Evolutionary conservation across 1,140 invertebrate genomes (phyloP).

Genomic region (Nymphalis io): DNA sequence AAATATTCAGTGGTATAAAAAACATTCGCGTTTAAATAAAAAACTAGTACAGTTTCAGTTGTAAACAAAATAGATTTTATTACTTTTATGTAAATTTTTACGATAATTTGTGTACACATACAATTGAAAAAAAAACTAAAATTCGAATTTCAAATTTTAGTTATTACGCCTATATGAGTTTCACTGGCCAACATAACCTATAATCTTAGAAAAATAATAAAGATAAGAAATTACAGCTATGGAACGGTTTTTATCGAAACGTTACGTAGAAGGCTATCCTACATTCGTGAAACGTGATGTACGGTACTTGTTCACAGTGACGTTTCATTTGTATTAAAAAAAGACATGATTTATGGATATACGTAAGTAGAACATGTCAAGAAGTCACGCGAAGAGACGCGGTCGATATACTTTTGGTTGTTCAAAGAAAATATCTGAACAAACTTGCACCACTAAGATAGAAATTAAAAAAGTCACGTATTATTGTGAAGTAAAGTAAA

Average conservation of each 20-base stretch:
- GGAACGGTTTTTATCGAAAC: not conserved
- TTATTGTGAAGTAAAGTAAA: too few species aligned
- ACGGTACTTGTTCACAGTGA: conserved; percentile 2
- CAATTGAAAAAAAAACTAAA: too few species aligned
- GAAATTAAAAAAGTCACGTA: not conserved
- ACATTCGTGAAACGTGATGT: not conserved
- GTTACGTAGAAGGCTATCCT: not conserved
- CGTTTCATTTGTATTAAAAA: conserved; percentile 6
- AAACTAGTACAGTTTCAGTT: too few species aligned
- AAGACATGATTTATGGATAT: conserved; percentile 5
- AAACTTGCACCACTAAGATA: not conserved
- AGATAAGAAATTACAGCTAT: not conserved
- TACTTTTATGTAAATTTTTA: too few species aligned
- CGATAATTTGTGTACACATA: too few species aligned
- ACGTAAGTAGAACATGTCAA: conserved; percentile 3
- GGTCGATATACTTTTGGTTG: not conserved
- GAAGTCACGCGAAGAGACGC: conserved; percentile 1
- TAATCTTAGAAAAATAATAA: too few species aligned
- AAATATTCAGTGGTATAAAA: too few species aligned
- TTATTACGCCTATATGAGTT: too few species aligned
- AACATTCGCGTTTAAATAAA: too few species aligned
- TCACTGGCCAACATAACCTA: too few species aligned
- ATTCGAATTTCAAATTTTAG: too few species aligned
- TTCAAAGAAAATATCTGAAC: not conserved
- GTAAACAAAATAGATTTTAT: too few species aligned